phyloP scores from a whole-genome alignment of 2,113 vertebrate genomes.

The Chelonoidis abingdonii region DNA sequence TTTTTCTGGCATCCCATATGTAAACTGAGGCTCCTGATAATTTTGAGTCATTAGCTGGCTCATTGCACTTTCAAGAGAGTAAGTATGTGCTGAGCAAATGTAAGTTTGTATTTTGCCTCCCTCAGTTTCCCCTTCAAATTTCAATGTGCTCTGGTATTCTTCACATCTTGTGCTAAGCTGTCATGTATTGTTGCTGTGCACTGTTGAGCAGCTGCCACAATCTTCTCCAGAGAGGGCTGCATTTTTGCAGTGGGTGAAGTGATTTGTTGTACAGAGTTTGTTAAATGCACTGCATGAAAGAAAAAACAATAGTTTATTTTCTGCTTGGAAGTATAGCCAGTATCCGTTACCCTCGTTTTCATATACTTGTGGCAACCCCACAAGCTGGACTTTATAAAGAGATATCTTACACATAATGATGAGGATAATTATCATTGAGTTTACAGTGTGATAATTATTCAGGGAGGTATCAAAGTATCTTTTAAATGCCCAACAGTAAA shows the following conservation, averaged over 20 bases:
- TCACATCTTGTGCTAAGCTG: background rate
- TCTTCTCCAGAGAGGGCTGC: rapidly evolving
- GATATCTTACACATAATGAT: background rate
- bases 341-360: background rate
- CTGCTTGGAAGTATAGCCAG: background rate
- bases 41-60: background rate
- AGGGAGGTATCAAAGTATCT: background rate
- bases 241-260: rapidly evolving
- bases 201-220: background rate
- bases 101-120: background rate
- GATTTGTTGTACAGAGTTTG: rapidly evolving
- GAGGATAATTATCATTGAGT: rapidly evolving
- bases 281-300: background rate
- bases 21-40: background rate
- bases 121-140: background rate
- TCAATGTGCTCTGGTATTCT: background rate
- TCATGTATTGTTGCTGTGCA: rapidly evolving
- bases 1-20: background rate
- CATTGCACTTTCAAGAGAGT: background rate
- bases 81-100: background rate
- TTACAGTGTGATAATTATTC: background rate
- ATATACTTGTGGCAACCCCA: background rate
- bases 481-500: rapidly evolving
- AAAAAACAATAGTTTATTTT: background rate
- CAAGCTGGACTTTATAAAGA: rapidly evolving